A percentile compares a stretch with the other conserved stretches of the same genome.
phyloP scores from a whole-genome alignment of 2,113 vertebrate genomes.

The Cynoglossus semilaevis region DNA sequence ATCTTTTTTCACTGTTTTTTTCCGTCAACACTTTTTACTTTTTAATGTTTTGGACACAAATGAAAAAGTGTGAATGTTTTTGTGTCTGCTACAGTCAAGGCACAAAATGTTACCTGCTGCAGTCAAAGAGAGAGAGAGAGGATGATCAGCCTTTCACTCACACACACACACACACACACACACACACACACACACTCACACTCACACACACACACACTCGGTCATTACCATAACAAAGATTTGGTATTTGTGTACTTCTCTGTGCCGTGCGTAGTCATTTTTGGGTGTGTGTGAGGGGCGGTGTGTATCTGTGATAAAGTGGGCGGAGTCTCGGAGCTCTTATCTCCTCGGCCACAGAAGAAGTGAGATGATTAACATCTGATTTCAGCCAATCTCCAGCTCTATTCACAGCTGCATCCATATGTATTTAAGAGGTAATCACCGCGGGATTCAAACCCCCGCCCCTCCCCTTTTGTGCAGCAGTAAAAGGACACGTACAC shows the following conservation, averaged over 20 bases:
- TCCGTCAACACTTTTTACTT: constrained; percentile 55
- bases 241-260: not conserved
- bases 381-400: constrained; percentile 73
- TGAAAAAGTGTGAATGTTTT: constrained; percentile 62
- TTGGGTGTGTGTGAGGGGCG: not conserved
- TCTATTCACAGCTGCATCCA: constrained; percentile 65
- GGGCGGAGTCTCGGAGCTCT: constrained; percentile 60
- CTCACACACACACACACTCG: not conserved
- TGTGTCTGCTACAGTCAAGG: constrained; percentile 57
- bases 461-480: constrained; percentile 42
- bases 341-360: constrained; percentile 76
- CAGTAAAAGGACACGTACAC: constrained; percentile 68
- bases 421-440: constrained; percentile 76
- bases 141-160: constrained; percentile 64
- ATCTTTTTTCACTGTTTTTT: constrained; percentile 10
- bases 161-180: constrained; percentile 35
- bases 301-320: constrained; percentile 26
- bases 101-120: too few species aligned
- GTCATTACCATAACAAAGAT: constrained; percentile 69
- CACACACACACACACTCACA: not conserved
- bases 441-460: constrained; percentile 48
- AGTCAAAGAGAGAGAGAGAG: constrained; percentile 26
- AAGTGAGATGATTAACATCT: constrained; percentile 80
- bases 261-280: constrained; percentile 9
- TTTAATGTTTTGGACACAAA: constrained; percentile 42